Evolutionary conservation across 2,113 vertebrate genomes (phyloP).

Genomic region (Brienomyrus longianalis): DNA sequence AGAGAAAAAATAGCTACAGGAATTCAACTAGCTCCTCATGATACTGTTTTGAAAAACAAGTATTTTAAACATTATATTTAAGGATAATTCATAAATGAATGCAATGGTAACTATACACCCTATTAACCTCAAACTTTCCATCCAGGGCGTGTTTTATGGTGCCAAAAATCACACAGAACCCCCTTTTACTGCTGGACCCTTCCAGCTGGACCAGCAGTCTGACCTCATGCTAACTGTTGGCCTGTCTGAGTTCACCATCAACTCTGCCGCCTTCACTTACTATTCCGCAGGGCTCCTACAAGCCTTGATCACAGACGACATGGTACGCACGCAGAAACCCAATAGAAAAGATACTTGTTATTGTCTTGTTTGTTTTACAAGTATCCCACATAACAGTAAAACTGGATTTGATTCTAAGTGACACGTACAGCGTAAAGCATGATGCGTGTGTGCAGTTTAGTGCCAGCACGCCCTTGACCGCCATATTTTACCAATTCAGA

Average conservation of each 20-base stretch:
- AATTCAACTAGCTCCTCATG: background rate
- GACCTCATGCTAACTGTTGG: slow-evolving; percentile 53
- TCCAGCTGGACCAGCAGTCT: slow-evolving; percentile 29
- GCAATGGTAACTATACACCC: background rate
- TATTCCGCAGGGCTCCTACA: slow-evolving; percentile 41
- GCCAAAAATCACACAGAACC: slow-evolving; percentile 35
- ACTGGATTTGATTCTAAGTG: background rate
- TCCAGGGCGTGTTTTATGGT: slow-evolving; percentile 55
- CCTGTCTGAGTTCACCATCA: slow-evolving; percentile 56
- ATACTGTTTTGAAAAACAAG: background rate
- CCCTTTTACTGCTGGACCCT: slow-evolving; percentile 48
- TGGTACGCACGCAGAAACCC: slow-evolving; percentile 42
- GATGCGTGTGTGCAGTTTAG: background rate
- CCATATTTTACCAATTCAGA: slow-evolving; percentile 35
- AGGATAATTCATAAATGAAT: background rate
- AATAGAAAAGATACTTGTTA: background rate
- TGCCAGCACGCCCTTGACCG: background rate
- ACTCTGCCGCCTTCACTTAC: slow-evolving; percentile 53
- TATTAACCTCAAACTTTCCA: background rate
- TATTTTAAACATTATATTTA: background rate
- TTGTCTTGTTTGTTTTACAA: background rate
- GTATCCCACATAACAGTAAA: background rate
- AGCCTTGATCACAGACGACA: slow-evolving; percentile 46
- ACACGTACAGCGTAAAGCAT: background rate
- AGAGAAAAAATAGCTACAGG: background rate